A percentile compares a stretch with the other conserved stretches of the same genome.
Evolutionary conservation across 2,797 vertebrate species (phyloP).

Genomic region (Capromys pilorides): DNA sequence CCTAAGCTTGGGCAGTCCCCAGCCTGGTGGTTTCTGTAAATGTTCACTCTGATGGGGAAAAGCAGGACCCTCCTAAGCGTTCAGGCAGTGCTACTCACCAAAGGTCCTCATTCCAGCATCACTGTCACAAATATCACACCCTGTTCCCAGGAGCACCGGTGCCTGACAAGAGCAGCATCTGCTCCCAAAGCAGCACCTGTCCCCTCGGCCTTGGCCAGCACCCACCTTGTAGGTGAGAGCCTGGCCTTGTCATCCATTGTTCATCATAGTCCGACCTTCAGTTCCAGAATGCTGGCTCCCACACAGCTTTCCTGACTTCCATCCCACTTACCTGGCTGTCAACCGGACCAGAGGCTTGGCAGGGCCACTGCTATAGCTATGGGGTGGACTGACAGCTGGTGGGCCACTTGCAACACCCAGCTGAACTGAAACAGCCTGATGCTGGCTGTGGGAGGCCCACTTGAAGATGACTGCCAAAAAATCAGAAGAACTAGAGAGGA

Average conservation of each 20-base stretch:
- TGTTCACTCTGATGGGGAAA: not conserved
- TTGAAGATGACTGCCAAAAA: no score
- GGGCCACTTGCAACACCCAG: no score
- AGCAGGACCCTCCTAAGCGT: not conserved
- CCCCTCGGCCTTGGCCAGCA: not conserved
- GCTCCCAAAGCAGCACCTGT: not conserved
- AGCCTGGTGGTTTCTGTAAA: not conserved
- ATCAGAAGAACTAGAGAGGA: no score
- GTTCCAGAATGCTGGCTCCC: not conserved
- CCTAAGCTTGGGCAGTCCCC: not conserved
- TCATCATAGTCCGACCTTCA: not conserved
- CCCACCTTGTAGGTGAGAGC: not conserved
- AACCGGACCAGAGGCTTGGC: not conserved
- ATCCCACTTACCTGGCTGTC: not conserved
- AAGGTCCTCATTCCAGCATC: not conserved
- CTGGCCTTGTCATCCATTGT: not conserved
- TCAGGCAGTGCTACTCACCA: not conserved
- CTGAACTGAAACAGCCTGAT: no score
- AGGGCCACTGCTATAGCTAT: not conserved
- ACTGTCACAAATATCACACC: not conserved
- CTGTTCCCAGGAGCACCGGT: not conserved
- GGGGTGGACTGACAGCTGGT: no score
- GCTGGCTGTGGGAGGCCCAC: no score
- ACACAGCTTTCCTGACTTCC: no score
- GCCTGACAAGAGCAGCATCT: not conserved